These are phyloP conservation scores for Drosophila gunungcola DNA, from an alignment of 1,140 invertebrate species.

Conservation along the genomic window DNA sequence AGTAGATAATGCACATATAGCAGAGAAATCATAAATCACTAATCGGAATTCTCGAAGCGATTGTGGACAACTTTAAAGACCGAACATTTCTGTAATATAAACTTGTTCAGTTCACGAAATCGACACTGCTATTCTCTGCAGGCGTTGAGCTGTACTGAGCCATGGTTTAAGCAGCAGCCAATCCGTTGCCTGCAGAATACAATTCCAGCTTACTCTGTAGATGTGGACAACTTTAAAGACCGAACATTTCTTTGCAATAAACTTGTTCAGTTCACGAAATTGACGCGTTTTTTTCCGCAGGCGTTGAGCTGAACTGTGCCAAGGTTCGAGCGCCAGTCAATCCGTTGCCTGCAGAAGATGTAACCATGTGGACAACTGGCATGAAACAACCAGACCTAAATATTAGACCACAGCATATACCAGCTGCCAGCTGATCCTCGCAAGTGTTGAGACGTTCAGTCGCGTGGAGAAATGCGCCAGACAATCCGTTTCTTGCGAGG, in stretches of 20 bases:
- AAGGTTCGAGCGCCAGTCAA: conserved; percentile 48
- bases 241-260: conserved; percentile 64
- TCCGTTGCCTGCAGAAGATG: conserved; percentile 55
- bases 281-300: conserved; percentile 56
- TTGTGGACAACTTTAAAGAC: conserved; percentile 75
- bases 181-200: conserved; percentile 53
- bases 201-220: background rate
- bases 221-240: conserved; percentile 73
- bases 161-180: conserved; percentile 47
- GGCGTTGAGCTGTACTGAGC: conserved; percentile 50
- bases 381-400: conserved; percentile 7
- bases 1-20: conserved; percentile 2
- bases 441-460: conserved; percentile 65
- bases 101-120: conserved; percentile 77
- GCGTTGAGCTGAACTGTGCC: conserved; percentile 53
- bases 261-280: conserved; percentile 76
- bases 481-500: conserved; percentile 69
- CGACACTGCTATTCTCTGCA: conserved; percentile 57
- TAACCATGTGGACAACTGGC: conserved; percentile 10
- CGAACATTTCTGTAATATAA: conserved; percentile 65
- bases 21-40: background rate
- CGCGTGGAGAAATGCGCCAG: conserved; percentile 14
- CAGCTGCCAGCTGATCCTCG: conserved; percentile 41
- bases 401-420: conserved; percentile 9
- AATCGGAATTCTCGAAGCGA: background rate